phyloP scores from a whole-genome alignment of 2,113 vertebrate species.

The Lycaon pictus region DNA sequence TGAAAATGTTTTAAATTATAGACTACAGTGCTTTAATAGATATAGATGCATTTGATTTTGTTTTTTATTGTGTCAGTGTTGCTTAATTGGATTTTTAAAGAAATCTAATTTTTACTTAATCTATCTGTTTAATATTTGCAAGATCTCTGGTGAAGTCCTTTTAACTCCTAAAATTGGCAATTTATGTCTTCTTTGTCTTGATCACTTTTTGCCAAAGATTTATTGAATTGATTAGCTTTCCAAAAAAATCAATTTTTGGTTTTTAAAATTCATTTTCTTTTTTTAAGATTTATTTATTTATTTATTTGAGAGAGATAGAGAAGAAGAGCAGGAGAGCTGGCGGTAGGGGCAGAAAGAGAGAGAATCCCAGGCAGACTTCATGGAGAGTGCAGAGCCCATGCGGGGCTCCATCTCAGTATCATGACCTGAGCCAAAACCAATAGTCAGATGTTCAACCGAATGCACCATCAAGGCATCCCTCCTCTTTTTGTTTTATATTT shows the following conservation, averaged over 20 bases:
- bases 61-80: background rate
- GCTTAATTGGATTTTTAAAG: background rate
- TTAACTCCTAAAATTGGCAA: background rate
- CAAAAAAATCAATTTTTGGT: background rate
- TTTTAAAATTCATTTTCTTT: background rate
- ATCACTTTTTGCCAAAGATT: background rate
- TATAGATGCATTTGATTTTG: background rate
- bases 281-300: no score
- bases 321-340: no score
- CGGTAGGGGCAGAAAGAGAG: no score
- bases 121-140: background rate
- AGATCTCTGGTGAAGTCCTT: background rate
- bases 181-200: background rate
- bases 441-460: background rate
- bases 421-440: background rate
- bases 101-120: background rate
- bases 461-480: background rate
- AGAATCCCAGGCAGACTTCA: background rate
- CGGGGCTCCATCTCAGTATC: background rate
- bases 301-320: no score
- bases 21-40: background rate
- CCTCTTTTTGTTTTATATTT: background rate
- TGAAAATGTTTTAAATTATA: background rate
- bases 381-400: background rate
- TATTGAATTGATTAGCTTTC: background rate